Evolutionary conservation across 2,888 invertebrate genomes (phyloP), one percentile per base, ranked within the genome.

Genomic region (Rhyacophila evoluta): DNA sequence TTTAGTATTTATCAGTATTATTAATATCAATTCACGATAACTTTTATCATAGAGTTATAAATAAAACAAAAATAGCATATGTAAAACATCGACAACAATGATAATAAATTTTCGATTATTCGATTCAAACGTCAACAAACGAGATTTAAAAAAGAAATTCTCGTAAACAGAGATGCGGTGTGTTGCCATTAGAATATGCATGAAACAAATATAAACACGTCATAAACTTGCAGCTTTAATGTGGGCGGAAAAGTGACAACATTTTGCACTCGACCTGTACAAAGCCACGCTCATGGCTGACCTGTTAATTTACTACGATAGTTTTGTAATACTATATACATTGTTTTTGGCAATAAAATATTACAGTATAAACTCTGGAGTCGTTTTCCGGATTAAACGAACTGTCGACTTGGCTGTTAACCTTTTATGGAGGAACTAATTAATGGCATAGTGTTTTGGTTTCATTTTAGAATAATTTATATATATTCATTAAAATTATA

Each of bases 201-300:
- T 55, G 1, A 15, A 2, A 19, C 55, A 55, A 55, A 55, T 55
- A 55, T 55, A 55, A 55, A 55, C 55, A 55, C 55, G 19, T 55
- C 55, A 55, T 55, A 55, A 55, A 55, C 15, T 19, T 55, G 55
- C 55, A 55, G 55, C 55, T 55, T 55, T 55, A 55, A 55, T 55
- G 55, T 55, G 55, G 19, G 55, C 55, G 12, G 55, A 55, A 55
- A 55, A 55, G 15, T 55, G 55, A 55, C 55, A 55, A 55, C 55
- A 55, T 55, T 55, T 55, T 55, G 55, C 55, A 55, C 55, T 55
- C 55, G 55, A 19, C 55, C 55, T 55, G 25, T 55, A 55, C 55
- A 55, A 55, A 55, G 55, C 55, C 55, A 55, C 55, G 55, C 55
- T 55, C 55, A 19, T 19, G 10, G 55, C 25, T 55, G 55, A 55